Evolutionary conservation across 1,140 invertebrate species (phyloP), one percentile per base, ranked within the genome.

Genomic region (Sarcophaga bullata): DNA sequence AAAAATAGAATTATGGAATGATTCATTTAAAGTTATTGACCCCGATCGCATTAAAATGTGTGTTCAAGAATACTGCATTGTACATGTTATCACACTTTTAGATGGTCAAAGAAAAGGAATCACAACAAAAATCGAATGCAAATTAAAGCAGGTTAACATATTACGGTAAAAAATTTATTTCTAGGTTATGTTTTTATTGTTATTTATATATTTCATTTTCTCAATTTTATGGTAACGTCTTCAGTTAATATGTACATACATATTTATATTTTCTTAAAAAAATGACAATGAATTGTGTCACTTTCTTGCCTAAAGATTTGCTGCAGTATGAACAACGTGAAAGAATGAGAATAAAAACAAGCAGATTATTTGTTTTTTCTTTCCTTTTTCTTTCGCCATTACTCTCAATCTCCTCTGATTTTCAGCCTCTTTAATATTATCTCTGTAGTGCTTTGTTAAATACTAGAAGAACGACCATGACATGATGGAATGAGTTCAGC

Each of bases 111-210:
- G 8, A 1, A 10, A 52, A 52, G 13, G 13, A 52, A 10, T 52
- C 50, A 52, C 6, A 52, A 37, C 9, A 25, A 25, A 68, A 68
- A 68, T 9, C 6, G 7, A 17, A 68, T 19, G 1, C 5, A 68
- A 68, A 68, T 68, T n/a, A n/a, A 68, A 68, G 62, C 62, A 68
- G 62, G 62, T 68, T 68, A 68, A 68, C 62, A 68, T 68, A 68
- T 25, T 68, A 68, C 62, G n/a, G 62, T 68, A 68, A 68, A 68
- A 68, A n/a, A 68, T 19, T 3, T 17, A 68, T 17, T 68, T 68
- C 62, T 68, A 68, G 62, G 62, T 68, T 68, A 68, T 68, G 2
- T 19, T 68, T 13, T 68, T 68, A 68, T 68, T 19, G 5, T 7
- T 25, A 68, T 19, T 17, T n/a, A 19, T 15, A 2, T 15, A 13